phyloP scores from a whole-genome alignment of 2,113 vertebrate genomes.

The Scolopax mira region DNA sequence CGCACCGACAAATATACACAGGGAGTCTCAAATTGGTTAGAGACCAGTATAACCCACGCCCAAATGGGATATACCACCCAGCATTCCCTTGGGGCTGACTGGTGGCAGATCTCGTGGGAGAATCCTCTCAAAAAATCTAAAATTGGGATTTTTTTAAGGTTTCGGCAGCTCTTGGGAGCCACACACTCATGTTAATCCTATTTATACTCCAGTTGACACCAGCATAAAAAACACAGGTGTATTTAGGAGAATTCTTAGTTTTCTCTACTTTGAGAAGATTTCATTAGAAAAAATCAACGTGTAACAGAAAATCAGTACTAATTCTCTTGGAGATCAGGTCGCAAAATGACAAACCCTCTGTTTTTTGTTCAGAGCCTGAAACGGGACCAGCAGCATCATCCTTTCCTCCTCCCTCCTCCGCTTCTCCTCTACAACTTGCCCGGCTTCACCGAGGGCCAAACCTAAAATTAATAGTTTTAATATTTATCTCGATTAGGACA shows the following conservation, averaged over 20 bases:
- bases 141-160: not conserved
- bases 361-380: not conserved
- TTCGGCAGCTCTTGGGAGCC: not conserved
- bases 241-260: not conserved
- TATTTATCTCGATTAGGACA: not conserved
- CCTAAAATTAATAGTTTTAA: not conserved
- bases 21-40: not conserved
- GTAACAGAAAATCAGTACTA: not conserved
- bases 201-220: too few relatives aligned
- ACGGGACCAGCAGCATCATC: not conserved
- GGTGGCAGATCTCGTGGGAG: not conserved
- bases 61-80: too few relatives aligned
- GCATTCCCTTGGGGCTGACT: too few relatives aligned
- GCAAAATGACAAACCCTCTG: not conserved
- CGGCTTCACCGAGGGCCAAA: not conserved
- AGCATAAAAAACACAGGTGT: too few relatives aligned
- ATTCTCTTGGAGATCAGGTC: not conserved
- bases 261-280: not conserved
- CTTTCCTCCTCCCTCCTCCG: not conserved
- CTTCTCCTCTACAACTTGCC: not conserved
- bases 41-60: too few relatives aligned
- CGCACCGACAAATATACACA: not conserved
- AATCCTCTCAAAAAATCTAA: fast-evolving
- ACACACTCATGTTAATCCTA: too few relatives aligned
- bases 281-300: not conserved